Percentiles rank a stretch among this genome's conserved stretches.
These are phyloP conservation scores for Pachycephala philippinensis DNA, from an alignment of 2,113 vertebrate species.

Conservation along the genomic window DNA sequence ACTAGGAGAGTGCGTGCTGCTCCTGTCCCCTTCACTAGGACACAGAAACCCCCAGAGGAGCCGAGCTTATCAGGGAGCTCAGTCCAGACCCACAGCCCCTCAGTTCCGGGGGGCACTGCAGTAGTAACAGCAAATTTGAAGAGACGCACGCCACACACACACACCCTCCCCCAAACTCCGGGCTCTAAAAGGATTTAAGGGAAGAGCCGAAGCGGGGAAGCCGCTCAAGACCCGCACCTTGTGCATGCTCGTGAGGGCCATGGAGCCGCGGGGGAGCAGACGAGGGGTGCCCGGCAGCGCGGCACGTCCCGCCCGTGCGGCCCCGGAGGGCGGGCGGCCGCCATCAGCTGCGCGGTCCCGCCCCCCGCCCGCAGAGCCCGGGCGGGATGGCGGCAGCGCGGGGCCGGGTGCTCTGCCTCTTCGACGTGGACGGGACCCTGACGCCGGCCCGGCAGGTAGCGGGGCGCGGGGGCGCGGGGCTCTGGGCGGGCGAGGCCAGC, in stretches of 20 bases:
- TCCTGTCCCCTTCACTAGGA: neutral
- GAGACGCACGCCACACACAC: neutral
- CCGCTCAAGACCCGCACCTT: neutral
- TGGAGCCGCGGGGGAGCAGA: fast-evolving
- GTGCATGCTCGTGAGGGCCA: fast-evolving
- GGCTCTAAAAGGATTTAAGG: neutral
- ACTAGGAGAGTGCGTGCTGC: fast-evolving
- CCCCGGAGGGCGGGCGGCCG: neutral
- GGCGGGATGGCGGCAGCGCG: constrained; percentile 17
- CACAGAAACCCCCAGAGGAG: neutral
- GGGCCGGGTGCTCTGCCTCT: constrained; percentile 82
- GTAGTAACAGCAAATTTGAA: neutral
- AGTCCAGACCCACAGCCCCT: too few relatives aligned
- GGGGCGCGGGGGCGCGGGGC: neutral
- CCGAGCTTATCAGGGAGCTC: neutral
- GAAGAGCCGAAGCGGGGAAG: neutral
- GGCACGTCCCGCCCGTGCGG: neutral
- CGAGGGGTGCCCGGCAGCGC: neutral
- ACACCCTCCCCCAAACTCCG: fast-evolving
- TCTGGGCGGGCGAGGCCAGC: neutral
- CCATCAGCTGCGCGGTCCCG: neutral
- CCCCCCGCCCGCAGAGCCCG: neutral
- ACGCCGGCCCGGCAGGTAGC: constrained; percentile 89
- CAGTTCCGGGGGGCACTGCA: neutral
- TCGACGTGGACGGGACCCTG: constrained; percentile 95